A percentile compares a stretch with the other conserved stretches of the same genome.
Evolutionary conservation across 2,888 invertebrate genomes (phyloP).

Genomic region (Monopis laevigella): DNA sequence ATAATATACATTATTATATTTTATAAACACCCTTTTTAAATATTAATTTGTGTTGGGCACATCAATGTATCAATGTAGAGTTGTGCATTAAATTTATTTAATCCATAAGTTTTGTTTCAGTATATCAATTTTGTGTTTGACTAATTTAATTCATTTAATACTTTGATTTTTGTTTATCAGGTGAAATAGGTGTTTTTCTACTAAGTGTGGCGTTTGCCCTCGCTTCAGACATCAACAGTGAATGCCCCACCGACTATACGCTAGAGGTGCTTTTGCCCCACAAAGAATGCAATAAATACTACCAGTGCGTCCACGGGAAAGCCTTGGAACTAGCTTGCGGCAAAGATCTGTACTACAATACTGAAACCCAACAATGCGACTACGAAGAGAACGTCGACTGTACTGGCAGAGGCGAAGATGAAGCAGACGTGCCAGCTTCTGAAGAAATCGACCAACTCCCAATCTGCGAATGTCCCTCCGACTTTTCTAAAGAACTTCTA

Average conservation of each 20-base stretch:
- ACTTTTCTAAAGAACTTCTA: neutral
- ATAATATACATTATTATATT: too few species aligned
- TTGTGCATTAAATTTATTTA: too few species aligned
- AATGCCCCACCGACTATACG: conserved; percentile 40
- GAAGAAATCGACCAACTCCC: neutral
- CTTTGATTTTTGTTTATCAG: too few species aligned
- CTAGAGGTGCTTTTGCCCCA: conserved; percentile 63
- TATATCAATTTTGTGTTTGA: neutral
- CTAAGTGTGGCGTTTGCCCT: conserved; percentile 21
- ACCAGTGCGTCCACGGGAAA: conserved; percentile 72
- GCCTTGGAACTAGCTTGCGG: conserved; percentile 69
- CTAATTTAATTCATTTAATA: too few species aligned
- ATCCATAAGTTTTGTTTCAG: neutral
- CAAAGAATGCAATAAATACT: conserved; percentile 69
- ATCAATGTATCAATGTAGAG: too few species aligned
- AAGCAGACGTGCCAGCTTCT: conserved; percentile 23
- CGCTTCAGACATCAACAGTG: conserved; percentile 25
- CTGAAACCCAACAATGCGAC: conserved; percentile 65
- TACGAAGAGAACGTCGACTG: conserved; percentile 71
- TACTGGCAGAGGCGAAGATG: conserved; percentile 37
- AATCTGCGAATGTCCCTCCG: neutral
- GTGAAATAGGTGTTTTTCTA: conserved; percentile 24
- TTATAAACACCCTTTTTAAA: too few species aligned
- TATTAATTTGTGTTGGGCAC: too few species aligned
- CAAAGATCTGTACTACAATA: conserved; percentile 63